Conservation (phyloP, 2,797 vertebrate genomes). For the Myiotriccus ornatus region DNA sequence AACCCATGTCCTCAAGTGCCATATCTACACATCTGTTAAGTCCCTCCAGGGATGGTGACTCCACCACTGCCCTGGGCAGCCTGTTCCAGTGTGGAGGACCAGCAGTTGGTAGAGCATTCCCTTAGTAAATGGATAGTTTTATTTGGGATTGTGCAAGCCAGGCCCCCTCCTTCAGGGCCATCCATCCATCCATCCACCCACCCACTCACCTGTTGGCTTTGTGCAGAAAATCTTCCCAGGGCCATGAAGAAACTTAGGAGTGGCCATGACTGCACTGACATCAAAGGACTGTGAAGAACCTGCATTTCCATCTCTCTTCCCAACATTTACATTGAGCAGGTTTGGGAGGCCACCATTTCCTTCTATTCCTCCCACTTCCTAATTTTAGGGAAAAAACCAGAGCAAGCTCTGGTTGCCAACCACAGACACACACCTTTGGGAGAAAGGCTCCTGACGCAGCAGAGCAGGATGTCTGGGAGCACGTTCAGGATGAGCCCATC, state of each 20-base stretch:
- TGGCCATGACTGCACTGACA: neutral
- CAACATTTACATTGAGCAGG: neutral
- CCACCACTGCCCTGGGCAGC: neutral
- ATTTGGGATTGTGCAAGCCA: neutral
- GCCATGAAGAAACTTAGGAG: neutral
- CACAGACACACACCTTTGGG: neutral
- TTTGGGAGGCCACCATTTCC: neutral
- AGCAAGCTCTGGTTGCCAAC: neutral
- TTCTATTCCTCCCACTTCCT: constrained; percentile 40
- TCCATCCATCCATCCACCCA: neutral
- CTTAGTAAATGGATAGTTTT: neutral
- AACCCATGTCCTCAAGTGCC: neutral
- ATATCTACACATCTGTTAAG: neutral
- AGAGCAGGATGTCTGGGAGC: neutral
- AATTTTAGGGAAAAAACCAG: neutral
- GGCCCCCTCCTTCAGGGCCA: neutral
- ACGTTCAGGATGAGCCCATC: neutral
- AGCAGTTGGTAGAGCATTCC: neutral
- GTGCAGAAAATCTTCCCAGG: neutral
- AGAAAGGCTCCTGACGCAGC: neutral
- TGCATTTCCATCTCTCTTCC: neutral
- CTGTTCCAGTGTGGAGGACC: neutral
- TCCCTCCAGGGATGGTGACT: neutral
- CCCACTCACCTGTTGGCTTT: neutral
- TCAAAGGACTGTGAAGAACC: neutral